A percentile compares a stretch with the other conserved stretches of the same genome.
Conservation (phyloP, 2,113 vertebrate genomes). For the Gallinago paraguaiae region DNA sequence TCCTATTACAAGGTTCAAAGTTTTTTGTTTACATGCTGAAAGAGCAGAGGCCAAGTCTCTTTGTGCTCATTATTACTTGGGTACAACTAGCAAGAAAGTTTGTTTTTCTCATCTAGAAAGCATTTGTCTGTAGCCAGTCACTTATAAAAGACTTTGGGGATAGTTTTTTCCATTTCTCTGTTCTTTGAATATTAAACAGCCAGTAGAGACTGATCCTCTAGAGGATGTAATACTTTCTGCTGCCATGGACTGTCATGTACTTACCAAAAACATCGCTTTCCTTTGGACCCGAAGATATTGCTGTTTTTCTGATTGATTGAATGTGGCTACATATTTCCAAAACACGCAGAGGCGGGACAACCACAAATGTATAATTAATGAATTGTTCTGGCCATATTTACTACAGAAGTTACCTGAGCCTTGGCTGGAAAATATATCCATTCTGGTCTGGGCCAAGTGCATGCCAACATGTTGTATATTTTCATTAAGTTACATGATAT, state of each 20-base stretch:
- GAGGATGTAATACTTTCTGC: neutral
- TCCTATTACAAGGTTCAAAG: neutral
- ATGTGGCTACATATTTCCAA: slow-evolving; percentile 58
- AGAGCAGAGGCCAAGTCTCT: slow-evolving; percentile 18
- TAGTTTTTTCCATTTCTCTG: slow-evolving; percentile 44
- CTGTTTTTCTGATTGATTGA: slow-evolving; percentile 48
- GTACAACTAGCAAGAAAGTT: neutral
- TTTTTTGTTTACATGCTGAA: slow-evolving; percentile 52
- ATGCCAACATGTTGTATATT: slow-evolving; percentile 48
- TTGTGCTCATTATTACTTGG: slow-evolving; percentile 38
- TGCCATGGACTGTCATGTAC: neutral
- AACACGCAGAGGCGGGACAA: slow-evolving; percentile 55
- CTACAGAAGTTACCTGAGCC: slow-evolving; percentile 53
- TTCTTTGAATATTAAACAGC: slow-evolving; percentile 36
- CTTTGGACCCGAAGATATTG: slow-evolving; percentile 40
- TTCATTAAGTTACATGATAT: slow-evolving; percentile 64
- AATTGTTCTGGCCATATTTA: slow-evolving; percentile 64
- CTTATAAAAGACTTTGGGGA: neutral
- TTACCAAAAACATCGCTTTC: slow-evolving; percentile 57
- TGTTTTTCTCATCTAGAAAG: slow-evolving; percentile 25
- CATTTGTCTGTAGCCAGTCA: neutral
- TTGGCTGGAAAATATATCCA: slow-evolving; percentile 58
- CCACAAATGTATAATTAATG: slow-evolving; percentile 65
- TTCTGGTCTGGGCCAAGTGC: slow-evolving; percentile 42
- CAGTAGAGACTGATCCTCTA: slow-evolving; percentile 26